Conservation (phyloP, 2,888 invertebrate species). For the Caenorhabditis sp. region DNA sequence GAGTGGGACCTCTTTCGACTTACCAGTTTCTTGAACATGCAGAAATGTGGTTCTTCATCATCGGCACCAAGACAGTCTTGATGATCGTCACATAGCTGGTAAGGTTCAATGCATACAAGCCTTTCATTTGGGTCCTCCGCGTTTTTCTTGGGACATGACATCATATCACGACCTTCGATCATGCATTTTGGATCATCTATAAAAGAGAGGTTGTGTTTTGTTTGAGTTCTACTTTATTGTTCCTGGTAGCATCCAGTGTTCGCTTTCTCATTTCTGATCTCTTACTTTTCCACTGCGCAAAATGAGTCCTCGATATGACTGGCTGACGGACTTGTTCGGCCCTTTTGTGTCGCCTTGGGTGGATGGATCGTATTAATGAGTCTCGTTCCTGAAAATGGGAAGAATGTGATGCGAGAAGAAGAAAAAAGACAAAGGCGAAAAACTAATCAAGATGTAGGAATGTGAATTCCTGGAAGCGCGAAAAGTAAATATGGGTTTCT, state of each 20-base stretch:
- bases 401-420: slow-evolving; percentile 9
- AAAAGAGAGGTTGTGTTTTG: slow-evolving; percentile 36
- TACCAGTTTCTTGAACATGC: slow-evolving; percentile 70
- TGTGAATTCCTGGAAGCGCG: slow-evolving; percentile 13
- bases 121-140: slow-evolving; percentile 28
- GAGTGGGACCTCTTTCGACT: slow-evolving; percentile 5
- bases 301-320: slow-evolving; percentile 19
- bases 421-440: slow-evolving; percentile 9
- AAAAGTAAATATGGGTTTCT: slow-evolving; percentile 8
- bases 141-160: slow-evolving; percentile 57
- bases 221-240: neutral
- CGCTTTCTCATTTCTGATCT: neutral
- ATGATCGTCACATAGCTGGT: slow-evolving; percentile 64
- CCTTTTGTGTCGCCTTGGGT: slow-evolving; percentile 59
- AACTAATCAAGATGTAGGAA: slow-evolving; percentile 41
- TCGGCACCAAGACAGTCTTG: slow-evolving; percentile 68
- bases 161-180: slow-evolving; percentile 35
- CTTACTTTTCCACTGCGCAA: slow-evolving; percentile 41
- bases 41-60: slow-evolving; percentile 68
- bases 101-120: slow-evolving; percentile 46
- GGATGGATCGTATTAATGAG: slow-evolving; percentile 44
- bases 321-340: slow-evolving; percentile 29
- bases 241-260: neutral
- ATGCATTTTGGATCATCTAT: slow-evolving; percentile 58
- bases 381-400: slow-evolving; percentile 33